Evolutionary conservation across 2,888 invertebrate species (phyloP), one percentile per base, ranked within the genome.

Genomic region (Leptopilina myrica): DNA sequence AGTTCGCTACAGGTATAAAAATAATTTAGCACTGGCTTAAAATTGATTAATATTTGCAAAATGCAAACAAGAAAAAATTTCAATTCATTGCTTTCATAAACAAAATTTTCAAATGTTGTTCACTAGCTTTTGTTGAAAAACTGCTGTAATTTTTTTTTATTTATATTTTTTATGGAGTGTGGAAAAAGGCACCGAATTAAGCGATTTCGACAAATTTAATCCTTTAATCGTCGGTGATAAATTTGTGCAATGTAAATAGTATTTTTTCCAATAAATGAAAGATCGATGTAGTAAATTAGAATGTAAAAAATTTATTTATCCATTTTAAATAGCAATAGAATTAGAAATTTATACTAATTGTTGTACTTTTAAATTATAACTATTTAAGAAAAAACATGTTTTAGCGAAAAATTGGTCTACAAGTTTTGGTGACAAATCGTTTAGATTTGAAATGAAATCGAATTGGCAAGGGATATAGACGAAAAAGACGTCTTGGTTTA

Each of bases 211-310:
- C 73, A 73, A n/a, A 73, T 73, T 62, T 56, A 40, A 33, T 33
- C 40, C n/a, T 73, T 73, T 33, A 33, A 9, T 73, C 73, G 56
- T 73, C 56, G 56, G 73, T 56, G 73, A 73, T 56, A 59, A 73
- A 73, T 73, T 73, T 73, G 73, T 73, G 73, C 73, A 73, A 73
- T 73, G 73, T 73, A 73, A 73, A 73, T 73, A 73, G 73, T 73
- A 73, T 73, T 73, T 73, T 73, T 73, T 73, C 56, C 73, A 73
- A 73, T 73, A 73, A 73, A 73, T 56, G 33, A 73, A 73, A 73
- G n/a, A 53, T 73, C 73, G 73, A 73, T 73, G 73, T 59, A 73
- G 56, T 73, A 56, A 26, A 59, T 56, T 56, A 4, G 8, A 20
- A 73, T 73, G 5, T 33, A 12, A 15, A 73, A 20, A 33, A 73